Evolutionary conservation across 2,888 invertebrate species (phyloP), one percentile per base, ranked within the genome.

Genomic region (Lobophora halterata): DNA sequence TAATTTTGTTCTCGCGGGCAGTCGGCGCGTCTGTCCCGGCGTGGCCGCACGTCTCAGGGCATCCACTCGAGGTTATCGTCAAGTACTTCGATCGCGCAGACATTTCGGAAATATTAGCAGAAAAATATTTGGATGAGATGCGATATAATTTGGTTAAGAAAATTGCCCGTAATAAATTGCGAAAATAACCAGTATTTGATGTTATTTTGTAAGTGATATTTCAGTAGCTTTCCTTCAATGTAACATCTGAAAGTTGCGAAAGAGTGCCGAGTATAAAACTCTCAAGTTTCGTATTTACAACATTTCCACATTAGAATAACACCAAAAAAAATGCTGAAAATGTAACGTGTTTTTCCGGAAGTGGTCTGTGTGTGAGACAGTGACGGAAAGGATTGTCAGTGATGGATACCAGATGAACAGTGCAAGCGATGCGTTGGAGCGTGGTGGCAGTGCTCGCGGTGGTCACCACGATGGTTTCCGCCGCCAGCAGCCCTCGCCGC

Each of bases 361-460:
- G 31, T 10, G 17, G 7, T n/a, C 18, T n/a, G n/a, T n/a, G n/a
- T n/a, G n/a, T n/a, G n/a, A n/a, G 14, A 8, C 11, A 25, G 26
- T 10, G 3, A n/a, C 11, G 5, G 11, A 23, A 11, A 11, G 21
- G 21, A 17, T 20, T 9, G 2, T 3, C 8, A 7, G 27, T 32
- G 27, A 57, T 53, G 61, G 54, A 38, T 34, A 42, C 49, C 45
- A 58, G 49, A 54, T 60, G 58, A 62, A 37, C 44, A 49, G 41
- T 37, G 25, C 3, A 28, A 51, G 58, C 40, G 46, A 79, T 79
- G 81, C 71, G 65, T 49, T 79, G 71, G 74, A 63, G 61, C 43
- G 55, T 61, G 52, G 49, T 66, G 49, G 53, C 59, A 32, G 55
- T 63, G 43, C 58, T 58, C 12, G 62, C 59, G 39, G 58, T 58